These are phyloP conservation scores for Tapirus indicus DNA, from an alignment of 2,797 vertebrate species.

Conservation along the genomic window DNA sequence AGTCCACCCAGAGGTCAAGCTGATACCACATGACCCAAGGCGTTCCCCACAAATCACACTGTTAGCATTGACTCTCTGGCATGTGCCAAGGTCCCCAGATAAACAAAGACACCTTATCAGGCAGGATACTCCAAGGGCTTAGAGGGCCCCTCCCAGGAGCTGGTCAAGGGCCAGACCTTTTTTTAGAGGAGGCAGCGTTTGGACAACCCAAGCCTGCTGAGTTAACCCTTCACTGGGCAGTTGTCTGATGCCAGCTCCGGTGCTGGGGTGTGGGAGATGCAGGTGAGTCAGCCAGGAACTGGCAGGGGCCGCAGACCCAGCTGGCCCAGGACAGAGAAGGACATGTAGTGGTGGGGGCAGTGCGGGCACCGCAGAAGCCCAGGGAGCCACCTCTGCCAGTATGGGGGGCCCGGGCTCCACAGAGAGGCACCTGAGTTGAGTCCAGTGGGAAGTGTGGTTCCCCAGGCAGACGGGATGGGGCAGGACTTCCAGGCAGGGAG, in stretches of 20 bases:
- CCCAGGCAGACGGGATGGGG: too few relatives aligned
- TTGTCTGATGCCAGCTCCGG: neutral
- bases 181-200: neutral
- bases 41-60: neutral
- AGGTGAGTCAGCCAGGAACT: neutral
- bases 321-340: too few relatives aligned
- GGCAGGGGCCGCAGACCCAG: too few relatives aligned
- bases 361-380: too few relatives aligned
- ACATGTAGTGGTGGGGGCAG: too few relatives aligned
- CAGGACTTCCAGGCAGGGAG: too few relatives aligned
- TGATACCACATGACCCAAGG: neutral
- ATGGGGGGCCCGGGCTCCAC: too few relatives aligned
- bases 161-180: neutral
- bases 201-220: neutral
- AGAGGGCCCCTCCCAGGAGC: neutral
- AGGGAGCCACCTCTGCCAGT: too few relatives aligned
- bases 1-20: neutral
- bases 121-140: neutral
- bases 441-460: too few relatives aligned
- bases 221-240: neutral
- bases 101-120: neutral
- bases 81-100: neutral
- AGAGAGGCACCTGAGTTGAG: too few relatives aligned
- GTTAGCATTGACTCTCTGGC: neutral
- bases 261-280: neutral